A percentile compares a stretch with the other conserved stretches of the same genome.
phyloP scores from a whole-genome alignment of 1,140 invertebrate species.

The Maniola jurtina region DNA sequence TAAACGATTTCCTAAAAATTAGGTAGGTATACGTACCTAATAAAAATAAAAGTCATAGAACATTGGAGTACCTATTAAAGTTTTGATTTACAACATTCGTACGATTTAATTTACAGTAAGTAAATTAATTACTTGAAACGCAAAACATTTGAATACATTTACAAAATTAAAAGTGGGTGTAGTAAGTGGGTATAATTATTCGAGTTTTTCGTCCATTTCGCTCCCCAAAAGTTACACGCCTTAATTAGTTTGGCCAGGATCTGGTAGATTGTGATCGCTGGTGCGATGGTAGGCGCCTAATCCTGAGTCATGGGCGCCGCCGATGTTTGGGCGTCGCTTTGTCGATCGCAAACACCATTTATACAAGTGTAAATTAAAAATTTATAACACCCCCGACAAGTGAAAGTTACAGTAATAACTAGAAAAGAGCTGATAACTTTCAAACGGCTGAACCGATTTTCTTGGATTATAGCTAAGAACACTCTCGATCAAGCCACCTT shows the following conservation, averaged over 20 bases:
- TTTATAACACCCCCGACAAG: too few relatives aligned
- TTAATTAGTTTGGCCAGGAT: slow-evolving; percentile 68
- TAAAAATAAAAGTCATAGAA: too few relatives aligned
- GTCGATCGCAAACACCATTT: slow-evolving; percentile 7
- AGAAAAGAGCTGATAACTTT: too few relatives aligned
- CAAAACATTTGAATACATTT: slow-evolving; percentile 19
- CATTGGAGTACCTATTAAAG: too few relatives aligned
- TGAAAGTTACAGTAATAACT: too few relatives aligned
- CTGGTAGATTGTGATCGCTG: slow-evolving; percentile 59
- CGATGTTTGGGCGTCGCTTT: slow-evolving; percentile 1
- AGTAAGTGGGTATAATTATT: slow-evolving; percentile 43
- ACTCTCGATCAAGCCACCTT: too few relatives aligned
- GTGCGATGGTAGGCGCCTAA: slow-evolving; percentile 64
- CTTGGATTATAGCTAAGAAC: too few relatives aligned
- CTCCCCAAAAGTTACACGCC: slow-evolving; percentile 57
- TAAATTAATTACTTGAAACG: background rate
- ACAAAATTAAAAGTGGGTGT: slow-evolving; percentile 23
- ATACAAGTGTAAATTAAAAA: too few relatives aligned
- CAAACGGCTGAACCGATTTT: too few relatives aligned
- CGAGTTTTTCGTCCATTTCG: slow-evolving; percentile 52
- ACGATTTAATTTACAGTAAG: background rate
- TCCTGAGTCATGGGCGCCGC: slow-evolving; percentile 57
- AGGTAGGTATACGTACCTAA: too few relatives aligned
- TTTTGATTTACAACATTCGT: background rate
- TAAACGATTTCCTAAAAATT: too few relatives aligned